Conservation (phyloP, 1,140 invertebrate species). For the Platorchestia sp. region DNA sequence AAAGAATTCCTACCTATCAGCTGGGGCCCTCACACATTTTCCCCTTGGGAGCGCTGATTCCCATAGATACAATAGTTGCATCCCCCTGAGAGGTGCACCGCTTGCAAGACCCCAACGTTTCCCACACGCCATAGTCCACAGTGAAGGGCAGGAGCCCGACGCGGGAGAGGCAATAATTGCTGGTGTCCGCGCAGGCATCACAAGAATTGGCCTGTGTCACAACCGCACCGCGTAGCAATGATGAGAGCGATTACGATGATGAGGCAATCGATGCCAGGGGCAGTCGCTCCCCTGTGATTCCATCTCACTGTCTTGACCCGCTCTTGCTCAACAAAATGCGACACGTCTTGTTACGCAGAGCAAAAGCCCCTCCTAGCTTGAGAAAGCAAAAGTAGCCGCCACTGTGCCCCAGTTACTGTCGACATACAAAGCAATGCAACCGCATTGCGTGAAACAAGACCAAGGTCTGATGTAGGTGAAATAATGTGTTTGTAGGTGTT, state of each 20-base stretch:
- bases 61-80: no score
- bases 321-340: background rate
- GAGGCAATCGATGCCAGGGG: constrained; percentile 9
- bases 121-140: background rate
- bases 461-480: background rate
- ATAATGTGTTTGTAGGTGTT: background rate
- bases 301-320: constrained; percentile 27
- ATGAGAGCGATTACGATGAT: background rate
- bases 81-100: no score
- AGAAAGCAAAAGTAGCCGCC: background rate
- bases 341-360: background rate
- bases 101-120: background rate
- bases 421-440: background rate
- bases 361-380: background rate
- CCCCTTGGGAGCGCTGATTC: no score
- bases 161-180: background rate
- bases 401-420: background rate
- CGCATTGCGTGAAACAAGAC: background rate
- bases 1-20: no score
- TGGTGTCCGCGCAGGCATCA: background rate
- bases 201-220: constrained; percentile 13
- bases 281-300: background rate
- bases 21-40: no score
- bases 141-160: background rate
- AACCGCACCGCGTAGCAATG: constrained; percentile 18